phyloP scores from a whole-genome alignment of 2,113 vertebrate genomes.

The Bos indicus region DNA sequence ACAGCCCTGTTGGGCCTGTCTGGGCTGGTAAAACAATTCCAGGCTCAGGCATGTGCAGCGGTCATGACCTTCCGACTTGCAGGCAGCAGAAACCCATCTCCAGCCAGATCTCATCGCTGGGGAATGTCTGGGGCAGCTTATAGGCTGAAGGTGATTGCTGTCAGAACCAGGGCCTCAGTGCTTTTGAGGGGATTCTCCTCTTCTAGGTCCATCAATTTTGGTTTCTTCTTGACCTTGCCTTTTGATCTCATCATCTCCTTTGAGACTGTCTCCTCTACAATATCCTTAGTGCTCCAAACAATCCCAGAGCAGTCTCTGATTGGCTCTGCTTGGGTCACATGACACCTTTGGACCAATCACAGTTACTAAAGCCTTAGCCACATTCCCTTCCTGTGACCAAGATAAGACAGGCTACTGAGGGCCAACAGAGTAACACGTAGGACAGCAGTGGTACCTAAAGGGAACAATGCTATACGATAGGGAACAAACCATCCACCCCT shows the following conservation, averaged over 20 bases:
- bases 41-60: background rate
- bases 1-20: background rate
- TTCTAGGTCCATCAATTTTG: background rate
- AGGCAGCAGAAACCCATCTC: background rate
- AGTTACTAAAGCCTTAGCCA: background rate
- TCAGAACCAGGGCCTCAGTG: background rate
- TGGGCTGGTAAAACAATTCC: background rate
- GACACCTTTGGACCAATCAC: background rate
- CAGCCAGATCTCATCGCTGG: background rate
- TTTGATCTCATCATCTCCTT: background rate
- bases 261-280: background rate
- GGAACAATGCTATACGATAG: background rate
- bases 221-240: background rate
- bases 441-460: background rate
- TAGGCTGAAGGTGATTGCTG: background rate
- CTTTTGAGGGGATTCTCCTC: background rate
- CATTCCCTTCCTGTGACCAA: background rate
- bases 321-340: background rate
- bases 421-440: background rate
- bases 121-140: background rate
- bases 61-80: background rate
- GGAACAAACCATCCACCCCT: background rate
- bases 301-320: background rate
- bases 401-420: background rate
- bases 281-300: background rate